These are phyloP conservation scores for Poeciliopsis turneri DNA, from an alignment of 2,797 vertebrate species.

Conservation along the genomic window DNA sequence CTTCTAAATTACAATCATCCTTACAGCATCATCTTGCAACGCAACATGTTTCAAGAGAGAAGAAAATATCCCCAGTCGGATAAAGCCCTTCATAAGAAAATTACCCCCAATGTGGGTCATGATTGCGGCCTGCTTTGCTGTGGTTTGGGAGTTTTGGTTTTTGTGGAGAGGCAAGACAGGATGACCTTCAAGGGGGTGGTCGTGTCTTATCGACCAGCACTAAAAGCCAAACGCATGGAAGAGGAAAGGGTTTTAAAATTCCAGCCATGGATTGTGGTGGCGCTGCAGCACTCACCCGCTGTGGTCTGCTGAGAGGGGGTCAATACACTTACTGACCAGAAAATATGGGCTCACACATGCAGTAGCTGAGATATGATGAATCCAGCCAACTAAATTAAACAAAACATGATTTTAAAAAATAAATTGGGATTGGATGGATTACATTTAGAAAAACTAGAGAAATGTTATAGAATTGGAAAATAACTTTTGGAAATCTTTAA, in stretches of 20 bases:
- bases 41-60: slow-evolving; percentile 16
- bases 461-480: not conserved
- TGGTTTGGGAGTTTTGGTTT: slow-evolving; percentile 42
- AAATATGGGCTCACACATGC: slow-evolving; percentile 1
- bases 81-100: slow-evolving; percentile 8
- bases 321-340: slow-evolving; percentile 1
- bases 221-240: slow-evolving; percentile 59
- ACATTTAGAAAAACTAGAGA: not conserved
- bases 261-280: slow-evolving; percentile 19
- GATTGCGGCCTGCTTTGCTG: slow-evolving; percentile 6
- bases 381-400: not conserved
- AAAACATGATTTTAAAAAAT: not conserved
- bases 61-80: slow-evolving; percentile 6
- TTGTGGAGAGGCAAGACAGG: slow-evolving; percentile 30
- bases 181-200: slow-evolving; percentile 62
- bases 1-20: slow-evolving; percentile 9
- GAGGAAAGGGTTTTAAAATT: slow-evolving; percentile 37
- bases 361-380: not conserved
- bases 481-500: not conserved
- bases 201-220: slow-evolving; percentile 53
- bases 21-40: slow-evolving; percentile 40
- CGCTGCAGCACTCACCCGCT: slow-evolving; percentile 8
- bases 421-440: not conserved
- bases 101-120: slow-evolving; percentile 3
- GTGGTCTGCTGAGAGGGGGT: not conserved